phyloP scores from a whole-genome alignment of 2,888 invertebrate species.

The Teleiodes luculella region DNA sequence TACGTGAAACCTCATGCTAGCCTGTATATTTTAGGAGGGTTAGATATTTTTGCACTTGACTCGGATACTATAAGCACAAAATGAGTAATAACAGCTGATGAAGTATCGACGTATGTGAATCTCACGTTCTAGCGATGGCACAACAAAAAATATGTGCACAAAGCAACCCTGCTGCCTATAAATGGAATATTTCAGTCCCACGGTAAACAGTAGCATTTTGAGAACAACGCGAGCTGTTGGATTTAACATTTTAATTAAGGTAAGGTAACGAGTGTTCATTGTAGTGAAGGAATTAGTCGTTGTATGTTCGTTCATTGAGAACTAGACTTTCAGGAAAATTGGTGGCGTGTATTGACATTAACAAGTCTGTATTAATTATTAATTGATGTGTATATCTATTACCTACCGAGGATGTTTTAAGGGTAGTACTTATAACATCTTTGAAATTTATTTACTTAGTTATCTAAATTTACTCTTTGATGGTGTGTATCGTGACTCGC shows the following conservation, averaged over 20 bases:
- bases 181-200: constrained; percentile 66
- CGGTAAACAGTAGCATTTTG: constrained; percentile 57
- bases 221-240: constrained; percentile 49
- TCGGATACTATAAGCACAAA: constrained; percentile 37
- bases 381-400: background rate
- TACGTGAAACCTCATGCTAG: too few species aligned
- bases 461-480: too few species aligned
- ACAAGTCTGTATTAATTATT: background rate
- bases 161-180: constrained; percentile 65
- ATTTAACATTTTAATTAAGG: constrained; percentile 40
- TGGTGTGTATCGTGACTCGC: too few species aligned
- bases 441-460: too few species aligned
- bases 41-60: too few species aligned
- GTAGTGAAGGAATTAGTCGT: background rate
- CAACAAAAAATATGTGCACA: constrained; percentile 65
- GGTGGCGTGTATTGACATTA: background rate
- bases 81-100: constrained; percentile 50
- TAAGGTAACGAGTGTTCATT: constrained; percentile 23
- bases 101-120: constrained; percentile 55
- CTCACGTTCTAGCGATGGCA: constrained; percentile 66
- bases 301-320: background rate
- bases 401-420: too few species aligned
- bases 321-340: background rate
- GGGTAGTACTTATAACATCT: too few species aligned
- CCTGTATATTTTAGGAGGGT: too few species aligned